Conservation (phyloP, 2,888 invertebrate species). For the Eupithecia inturbata region DNA sequence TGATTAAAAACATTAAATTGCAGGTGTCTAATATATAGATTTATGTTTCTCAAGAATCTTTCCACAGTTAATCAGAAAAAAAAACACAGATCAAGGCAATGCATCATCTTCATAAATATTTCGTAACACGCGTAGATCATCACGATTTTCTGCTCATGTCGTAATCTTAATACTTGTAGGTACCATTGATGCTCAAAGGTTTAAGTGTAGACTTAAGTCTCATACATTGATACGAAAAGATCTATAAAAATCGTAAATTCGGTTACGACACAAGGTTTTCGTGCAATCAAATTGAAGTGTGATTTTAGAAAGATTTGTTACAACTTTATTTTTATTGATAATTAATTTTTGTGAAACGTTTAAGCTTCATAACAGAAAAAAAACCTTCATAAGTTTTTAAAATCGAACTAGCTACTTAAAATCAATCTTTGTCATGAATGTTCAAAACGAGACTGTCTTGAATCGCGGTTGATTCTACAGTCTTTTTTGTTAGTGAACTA, state of each 20-base stretch:
- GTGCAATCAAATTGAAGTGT: not conserved
- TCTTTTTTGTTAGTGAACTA: not conserved
- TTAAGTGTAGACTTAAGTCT: not conserved
- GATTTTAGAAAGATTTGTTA: not conserved
- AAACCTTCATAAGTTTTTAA: not conserved
- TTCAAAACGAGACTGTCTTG: not conserved
- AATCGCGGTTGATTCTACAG: not conserved
- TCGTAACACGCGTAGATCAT: constrained; percentile 26
- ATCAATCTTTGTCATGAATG: not conserved
- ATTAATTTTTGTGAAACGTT: not conserved
- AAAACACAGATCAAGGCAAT: constrained; percentile 6
- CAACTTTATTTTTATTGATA: not conserved
- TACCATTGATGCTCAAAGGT: not conserved
- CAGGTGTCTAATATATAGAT: no score
- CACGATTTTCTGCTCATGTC: constrained; percentile 25
- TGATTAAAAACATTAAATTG: no score
- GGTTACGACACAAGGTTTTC: not conserved
- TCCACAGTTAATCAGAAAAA: not conserved
- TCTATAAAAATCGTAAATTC: not conserved
- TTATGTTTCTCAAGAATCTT: not conserved
- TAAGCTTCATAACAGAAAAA: not conserved
- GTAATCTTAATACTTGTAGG: constrained; percentile 14
- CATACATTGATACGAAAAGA: not conserved
- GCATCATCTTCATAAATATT: constrained; percentile 23
- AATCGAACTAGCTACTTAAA: not conserved